These are phyloP conservation scores for Sminthurinus signatus DNA, from an alignment of 1,140 invertebrate genomes.

Conservation along the genomic window DNA sequence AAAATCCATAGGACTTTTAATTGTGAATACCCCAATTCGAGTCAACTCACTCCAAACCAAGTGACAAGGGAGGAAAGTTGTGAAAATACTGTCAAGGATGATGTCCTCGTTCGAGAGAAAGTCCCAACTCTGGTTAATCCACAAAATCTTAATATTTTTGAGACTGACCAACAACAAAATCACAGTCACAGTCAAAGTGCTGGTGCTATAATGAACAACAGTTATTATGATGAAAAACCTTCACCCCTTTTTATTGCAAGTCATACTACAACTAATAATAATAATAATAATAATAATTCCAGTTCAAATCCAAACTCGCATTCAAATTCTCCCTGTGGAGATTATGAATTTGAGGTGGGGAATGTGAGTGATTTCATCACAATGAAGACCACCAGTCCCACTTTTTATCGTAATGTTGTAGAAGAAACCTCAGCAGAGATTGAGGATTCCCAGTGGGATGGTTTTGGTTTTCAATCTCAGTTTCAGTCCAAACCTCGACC, in stretches of 20 bases:
- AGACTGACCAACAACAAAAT: no score
- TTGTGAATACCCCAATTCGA: neutral
- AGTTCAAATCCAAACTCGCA: neutral
- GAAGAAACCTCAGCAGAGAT: constrained; percentile 1
- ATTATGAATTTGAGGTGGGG: neutral
- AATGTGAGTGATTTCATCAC: neutral
- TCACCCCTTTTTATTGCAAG: neutral
- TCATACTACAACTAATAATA: neutral
- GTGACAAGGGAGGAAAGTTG: neutral
- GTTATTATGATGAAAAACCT: no score
- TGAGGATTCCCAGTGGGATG: no score
- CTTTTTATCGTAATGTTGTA: neutral
- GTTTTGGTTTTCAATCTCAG: no score
- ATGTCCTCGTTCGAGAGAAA: constrained; percentile 2
- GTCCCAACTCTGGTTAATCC: constrained; percentile 12
- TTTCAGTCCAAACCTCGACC: neutral
- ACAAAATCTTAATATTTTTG: neutral
- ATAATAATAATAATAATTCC: neutral
- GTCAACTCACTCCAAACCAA: neutral
- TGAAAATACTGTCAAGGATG: neutral
- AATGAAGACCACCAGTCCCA: neutral
- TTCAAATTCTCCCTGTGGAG: neutral
- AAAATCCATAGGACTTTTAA: constrained; percentile 18
- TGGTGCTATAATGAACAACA: no score
- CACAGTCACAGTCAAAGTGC: no score